Evolutionary conservation across 2,888 invertebrate genomes (phyloP).

Genomic region (Metopia argyrocephala): DNA sequence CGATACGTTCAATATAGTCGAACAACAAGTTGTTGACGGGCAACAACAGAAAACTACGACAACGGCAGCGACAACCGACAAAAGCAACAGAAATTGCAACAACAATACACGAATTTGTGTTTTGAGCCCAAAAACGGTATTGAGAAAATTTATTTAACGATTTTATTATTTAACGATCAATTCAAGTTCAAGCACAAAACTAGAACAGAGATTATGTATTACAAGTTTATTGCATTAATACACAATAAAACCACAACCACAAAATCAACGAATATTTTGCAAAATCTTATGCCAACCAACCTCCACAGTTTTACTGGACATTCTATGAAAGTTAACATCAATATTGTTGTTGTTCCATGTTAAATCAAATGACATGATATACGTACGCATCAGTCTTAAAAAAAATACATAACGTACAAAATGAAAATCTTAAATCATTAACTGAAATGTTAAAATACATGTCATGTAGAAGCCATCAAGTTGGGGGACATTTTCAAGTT

Average conservation of each 20-base stretch:
- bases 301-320: conserved; percentile 14
- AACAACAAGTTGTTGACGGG: conserved; percentile 52
- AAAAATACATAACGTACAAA: too few relatives aligned
- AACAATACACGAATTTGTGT: too few relatives aligned
- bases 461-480: not conserved
- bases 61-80: too few relatives aligned
- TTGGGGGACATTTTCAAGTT: conserved; percentile 5
- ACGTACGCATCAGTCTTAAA: conserved; percentile 45
- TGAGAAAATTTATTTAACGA: conserved; percentile 52
- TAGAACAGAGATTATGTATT: conserved; percentile 29
- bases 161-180: conserved; percentile 54
- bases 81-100: too few relatives aligned
- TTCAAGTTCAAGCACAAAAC: conserved; percentile 43
- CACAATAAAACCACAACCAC: conserved; percentile 1
- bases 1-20: too few relatives aligned
- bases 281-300: conserved; percentile 32
- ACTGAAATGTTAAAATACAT: conserved; percentile 3
- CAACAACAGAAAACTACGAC: too few relatives aligned
- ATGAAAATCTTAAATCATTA: conserved; percentile 38
- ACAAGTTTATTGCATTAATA: conserved; percentile 35
- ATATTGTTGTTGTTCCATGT: not conserved
- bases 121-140: conserved; percentile 32
- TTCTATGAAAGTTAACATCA: conserved; percentile 11
- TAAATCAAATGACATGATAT: conserved; percentile 44
- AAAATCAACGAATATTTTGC: not conserved